A percentile compares a stretch with the other conserved stretches of the same genome.
Conservation (phyloP, 2,113 vertebrate genomes). For the Maccullochella peelii region DNA sequence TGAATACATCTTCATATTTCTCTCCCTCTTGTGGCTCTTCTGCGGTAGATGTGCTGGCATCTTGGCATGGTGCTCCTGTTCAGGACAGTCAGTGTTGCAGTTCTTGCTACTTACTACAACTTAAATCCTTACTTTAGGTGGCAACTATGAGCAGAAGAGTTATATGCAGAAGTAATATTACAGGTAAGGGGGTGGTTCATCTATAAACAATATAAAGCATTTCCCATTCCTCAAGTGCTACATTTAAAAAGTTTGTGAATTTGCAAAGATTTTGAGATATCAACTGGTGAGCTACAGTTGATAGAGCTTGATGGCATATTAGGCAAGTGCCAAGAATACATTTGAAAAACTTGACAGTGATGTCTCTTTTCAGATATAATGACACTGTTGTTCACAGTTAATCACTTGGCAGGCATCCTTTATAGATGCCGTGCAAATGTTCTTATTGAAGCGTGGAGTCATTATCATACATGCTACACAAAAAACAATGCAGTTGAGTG, state of each 20-base stretch:
- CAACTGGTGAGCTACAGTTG: not conserved
- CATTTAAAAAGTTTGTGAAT: not conserved
- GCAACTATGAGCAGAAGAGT: not conserved
- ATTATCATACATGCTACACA: not conserved
- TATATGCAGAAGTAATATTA: not conserved
- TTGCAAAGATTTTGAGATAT: not conserved
- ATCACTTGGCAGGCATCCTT: not conserved
- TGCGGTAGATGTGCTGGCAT: not conserved
- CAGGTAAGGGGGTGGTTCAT: not conserved
- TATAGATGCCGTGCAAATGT: not conserved
- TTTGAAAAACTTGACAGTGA: not conserved
- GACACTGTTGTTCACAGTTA: not conserved
- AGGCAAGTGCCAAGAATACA: not conserved
- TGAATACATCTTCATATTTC: constrained; percentile 81
- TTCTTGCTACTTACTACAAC: not conserved
- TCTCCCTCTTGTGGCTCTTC: constrained; percentile 39
- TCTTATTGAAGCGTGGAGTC: not conserved
- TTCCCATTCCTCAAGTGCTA: not conserved
- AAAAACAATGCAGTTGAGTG: not conserved
- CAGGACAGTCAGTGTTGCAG: not conserved
- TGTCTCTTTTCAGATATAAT: not conserved
- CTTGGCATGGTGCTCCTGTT: constrained; percentile 26
- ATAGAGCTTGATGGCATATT: not conserved
- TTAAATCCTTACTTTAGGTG: not conserved
- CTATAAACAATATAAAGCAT: not conserved